Evolutionary conservation across 2,888 invertebrate species (phyloP).

Genomic region (Drosophila pseudotakahashii): DNA sequence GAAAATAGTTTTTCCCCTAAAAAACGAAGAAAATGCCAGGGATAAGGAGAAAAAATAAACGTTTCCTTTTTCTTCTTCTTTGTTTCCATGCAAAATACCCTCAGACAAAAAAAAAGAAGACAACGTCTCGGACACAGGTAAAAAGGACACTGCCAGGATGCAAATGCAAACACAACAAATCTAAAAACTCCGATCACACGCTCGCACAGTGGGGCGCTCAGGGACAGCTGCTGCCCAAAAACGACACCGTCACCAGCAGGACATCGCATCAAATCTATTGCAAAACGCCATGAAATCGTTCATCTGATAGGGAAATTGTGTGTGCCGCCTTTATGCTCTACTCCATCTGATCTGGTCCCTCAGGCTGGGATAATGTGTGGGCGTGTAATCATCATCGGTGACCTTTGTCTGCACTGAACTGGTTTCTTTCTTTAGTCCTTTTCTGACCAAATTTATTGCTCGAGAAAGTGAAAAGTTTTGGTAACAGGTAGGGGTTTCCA

Average conservation of each 20-base stretch:
- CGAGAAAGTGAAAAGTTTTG: constrained; percentile 60
- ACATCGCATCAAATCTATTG: constrained; percentile 65
- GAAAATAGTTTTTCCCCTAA: constrained; percentile 16
- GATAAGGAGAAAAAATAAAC: constrained; percentile 20
- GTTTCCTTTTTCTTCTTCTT: constrained; percentile 34
- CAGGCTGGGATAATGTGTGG: constrained; percentile 56
- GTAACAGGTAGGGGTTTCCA: constrained; percentile 47
- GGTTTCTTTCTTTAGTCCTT: constrained; percentile 30
- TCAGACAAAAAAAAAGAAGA: constrained; percentile 46
- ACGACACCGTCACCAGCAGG: constrained; percentile 45
- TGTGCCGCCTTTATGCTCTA: constrained; percentile 6
- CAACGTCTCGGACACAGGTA: constrained; percentile 42
- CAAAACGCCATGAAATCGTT: constrained; percentile 71
- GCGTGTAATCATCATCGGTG: constrained; percentile 65
- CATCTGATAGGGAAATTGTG: constrained; percentile 68
- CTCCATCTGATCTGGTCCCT: constrained; percentile 24
- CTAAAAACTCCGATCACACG: constrained; percentile 71
- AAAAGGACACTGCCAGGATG: constrained; percentile 59
- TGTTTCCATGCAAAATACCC: constrained; percentile 64
- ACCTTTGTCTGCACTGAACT: constrained; percentile 29
- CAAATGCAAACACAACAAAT: constrained; percentile 65
- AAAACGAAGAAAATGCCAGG: constrained; percentile 27
- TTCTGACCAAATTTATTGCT: constrained; percentile 19
- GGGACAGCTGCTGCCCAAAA: constrained; percentile 48
- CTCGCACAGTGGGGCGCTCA: constrained; percentile 57